phyloP scores from a whole-genome alignment of 1,140 invertebrate species.

The Zaprionus ghesquierei region DNA sequence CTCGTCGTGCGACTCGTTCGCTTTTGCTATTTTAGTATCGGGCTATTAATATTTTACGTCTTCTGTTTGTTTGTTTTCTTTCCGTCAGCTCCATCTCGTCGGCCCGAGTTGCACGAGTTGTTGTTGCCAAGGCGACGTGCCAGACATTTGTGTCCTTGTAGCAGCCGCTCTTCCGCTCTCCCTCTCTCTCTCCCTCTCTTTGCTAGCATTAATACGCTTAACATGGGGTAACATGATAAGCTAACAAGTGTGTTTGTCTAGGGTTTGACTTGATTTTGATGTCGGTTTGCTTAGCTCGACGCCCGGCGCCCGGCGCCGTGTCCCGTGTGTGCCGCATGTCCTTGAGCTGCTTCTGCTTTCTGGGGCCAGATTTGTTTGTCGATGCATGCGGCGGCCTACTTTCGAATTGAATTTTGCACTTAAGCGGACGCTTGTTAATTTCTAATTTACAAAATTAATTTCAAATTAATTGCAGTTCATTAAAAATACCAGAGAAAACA shows the following conservation, averaged over 20 bases:
- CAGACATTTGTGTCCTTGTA: constrained; percentile 25
- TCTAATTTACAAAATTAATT: constrained; percentile 18
- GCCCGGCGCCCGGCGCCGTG: not conserved
- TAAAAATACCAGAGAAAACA: constrained; percentile 35
- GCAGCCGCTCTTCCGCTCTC: constrained; percentile 10
- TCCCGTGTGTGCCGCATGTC: constrained; percentile 22
- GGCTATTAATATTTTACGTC: constrained; percentile 77
- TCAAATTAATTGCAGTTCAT: constrained; percentile 66
- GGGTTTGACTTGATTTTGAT: constrained; percentile 71
- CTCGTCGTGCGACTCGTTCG: constrained; percentile 11
- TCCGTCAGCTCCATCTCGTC: constrained; percentile 43
- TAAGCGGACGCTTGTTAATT: constrained; percentile 5
- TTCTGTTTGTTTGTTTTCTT: constrained; percentile 42
- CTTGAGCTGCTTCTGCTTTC: constrained; percentile 47
- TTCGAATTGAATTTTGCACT: not conserved
- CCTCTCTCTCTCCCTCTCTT: not conserved
- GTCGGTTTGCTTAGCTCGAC: constrained; percentile 38
- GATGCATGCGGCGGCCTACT: too few species aligned
- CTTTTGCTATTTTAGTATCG: constrained; percentile 70
- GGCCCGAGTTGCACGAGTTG: constrained; percentile 30
- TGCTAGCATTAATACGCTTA: constrained; percentile 72
- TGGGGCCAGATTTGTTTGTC: not conserved
- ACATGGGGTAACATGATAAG: constrained; percentile 79
- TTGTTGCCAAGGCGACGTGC: constrained; percentile 30
- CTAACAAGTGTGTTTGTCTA: constrained; percentile 79